Conservation (phyloP, 2,797 vertebrate species). For the Knipowitschia caucasica region DNA sequence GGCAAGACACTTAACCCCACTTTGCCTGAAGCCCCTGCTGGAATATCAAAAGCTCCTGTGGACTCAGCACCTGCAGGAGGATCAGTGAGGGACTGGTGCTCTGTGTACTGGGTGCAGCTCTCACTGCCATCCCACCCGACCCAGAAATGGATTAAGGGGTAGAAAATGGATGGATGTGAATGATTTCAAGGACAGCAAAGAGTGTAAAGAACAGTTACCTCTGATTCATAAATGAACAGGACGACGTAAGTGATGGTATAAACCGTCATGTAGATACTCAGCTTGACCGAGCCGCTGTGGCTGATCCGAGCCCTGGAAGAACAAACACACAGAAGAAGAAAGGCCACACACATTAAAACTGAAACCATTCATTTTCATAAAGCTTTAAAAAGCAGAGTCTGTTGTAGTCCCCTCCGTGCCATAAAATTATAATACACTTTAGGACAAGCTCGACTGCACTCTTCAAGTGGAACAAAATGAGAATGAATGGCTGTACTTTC, state of each 20-base stretch:
- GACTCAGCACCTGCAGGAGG: too few relatives aligned
- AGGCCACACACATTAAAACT: conserved; percentile 2
- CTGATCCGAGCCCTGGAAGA: conserved; percentile 86
- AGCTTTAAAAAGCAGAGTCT: conserved; percentile 1
- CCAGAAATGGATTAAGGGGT: too few relatives aligned
- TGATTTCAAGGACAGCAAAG: too few relatives aligned
- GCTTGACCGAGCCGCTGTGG: conserved; percentile 86
- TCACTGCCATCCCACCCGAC: too few relatives aligned
- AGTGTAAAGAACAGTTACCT: conserved; percentile 79
- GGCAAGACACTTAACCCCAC: too few relatives aligned
- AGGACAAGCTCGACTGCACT: conserved; percentile 5
- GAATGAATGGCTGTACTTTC: conserved; percentile 32
- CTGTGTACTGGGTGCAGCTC: too few relatives aligned
- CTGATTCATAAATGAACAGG: conserved; percentile 90
- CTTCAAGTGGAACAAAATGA: conserved; percentile 26
- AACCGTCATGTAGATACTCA: conserved; percentile 89
- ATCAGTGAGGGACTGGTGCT: too few relatives aligned
- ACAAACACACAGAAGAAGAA: conserved; percentile 18
- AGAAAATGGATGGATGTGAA: too few relatives aligned
- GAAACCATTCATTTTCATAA: background rate
- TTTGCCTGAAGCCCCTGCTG: too few relatives aligned
- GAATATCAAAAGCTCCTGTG: too few relatives aligned
- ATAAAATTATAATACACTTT: conserved; percentile 22
- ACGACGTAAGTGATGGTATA: conserved; percentile 90
- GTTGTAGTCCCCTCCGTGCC: conserved; percentile 3